Conservation (phyloP, 2,888 invertebrate species). For the Micoletzkya japonica region DNA sequence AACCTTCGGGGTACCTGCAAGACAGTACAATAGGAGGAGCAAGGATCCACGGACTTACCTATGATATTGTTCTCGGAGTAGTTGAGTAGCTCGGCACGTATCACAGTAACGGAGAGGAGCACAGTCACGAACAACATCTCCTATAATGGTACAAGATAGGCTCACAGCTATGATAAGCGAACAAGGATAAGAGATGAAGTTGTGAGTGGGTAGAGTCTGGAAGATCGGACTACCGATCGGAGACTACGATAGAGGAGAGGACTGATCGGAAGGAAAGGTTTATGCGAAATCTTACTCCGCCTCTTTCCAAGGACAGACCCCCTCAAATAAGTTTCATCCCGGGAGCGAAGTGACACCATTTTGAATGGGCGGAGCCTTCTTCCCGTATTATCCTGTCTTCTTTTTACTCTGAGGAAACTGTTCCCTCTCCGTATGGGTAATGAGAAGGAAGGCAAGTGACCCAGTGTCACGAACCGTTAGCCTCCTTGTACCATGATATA, state of each 20-base stretch:
- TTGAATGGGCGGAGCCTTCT: neutral
- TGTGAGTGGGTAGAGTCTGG: neutral
- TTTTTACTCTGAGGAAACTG: no score
- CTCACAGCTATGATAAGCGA: no score
- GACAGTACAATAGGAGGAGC: neutral
- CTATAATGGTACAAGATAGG: no score
- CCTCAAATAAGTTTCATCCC: constrained; percentile 17
- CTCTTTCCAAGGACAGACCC: constrained; percentile 11
- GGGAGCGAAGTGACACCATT: neutral
- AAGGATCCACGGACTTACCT: neutral
- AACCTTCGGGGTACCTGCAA: constrained; percentile 59
- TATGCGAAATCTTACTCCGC: no score
- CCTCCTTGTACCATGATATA: no score
- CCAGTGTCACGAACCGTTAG: no score
- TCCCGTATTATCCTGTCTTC: neutral
- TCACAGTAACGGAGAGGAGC: constrained; percentile 1
- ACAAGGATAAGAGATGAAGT: neutral
- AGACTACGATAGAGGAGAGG: constrained; percentile 3
- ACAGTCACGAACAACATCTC: no score
- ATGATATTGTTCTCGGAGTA: constrained; percentile 27
- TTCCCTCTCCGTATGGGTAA: no score
- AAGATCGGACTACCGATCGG: neutral
- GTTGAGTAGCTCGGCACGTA: constrained; percentile 13
- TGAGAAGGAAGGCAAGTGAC: no score
- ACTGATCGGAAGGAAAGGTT: constrained; percentile 10